Base-by-base conservation (phyloP, 2,797 vertebrate species). In the Telmatherina bonti region DNA sequence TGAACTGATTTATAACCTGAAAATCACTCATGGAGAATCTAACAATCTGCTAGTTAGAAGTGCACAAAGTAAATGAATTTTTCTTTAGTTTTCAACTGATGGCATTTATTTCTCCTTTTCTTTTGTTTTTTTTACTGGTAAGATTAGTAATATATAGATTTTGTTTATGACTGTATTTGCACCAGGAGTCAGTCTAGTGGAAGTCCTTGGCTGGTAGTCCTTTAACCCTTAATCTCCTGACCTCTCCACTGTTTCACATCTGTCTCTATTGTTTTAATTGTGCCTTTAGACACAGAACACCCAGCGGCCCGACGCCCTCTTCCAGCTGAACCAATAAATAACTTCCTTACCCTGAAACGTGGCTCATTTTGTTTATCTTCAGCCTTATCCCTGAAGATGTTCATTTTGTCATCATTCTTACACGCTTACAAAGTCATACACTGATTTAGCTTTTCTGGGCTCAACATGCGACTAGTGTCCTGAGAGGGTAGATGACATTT, bases 241-340 rank as follows among this genome's bases (percentile, higher is more conserved):
- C 55, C 65, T 18, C 51, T 54, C 55, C 45, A 47, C 20, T 70
- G 67, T 76, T 75, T 72, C 66, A 78, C 65, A 63, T 74, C 41
- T 67, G 63, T 69, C 75, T 69, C 62, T 71, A 22, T 71, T 55
- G 79, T 88, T 86, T 79, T 76, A 74, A 78, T 78, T 79, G 53
- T 69, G 71, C 69, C 58, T 80, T 71, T 60, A 38, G 77, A 66
- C 72, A 67, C 41, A 65, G 55, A 72, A 70, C 68, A 70, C 60
- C 57, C 60, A 61, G 49, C 49, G 72, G 70, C 45, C 58, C 43
- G 41, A 74, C 54, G 51, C 78, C 67, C 78, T 71, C 68, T 53
- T 53, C 65, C 72, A 60, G 78, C 67, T 81, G 67, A 78, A 85
- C 68, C 76, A 89, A 89, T 89, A 92, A 92, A 90, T 86, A 88